Conservation (phyloP, 2,113 vertebrate species). For the Labrus mixtus region DNA sequence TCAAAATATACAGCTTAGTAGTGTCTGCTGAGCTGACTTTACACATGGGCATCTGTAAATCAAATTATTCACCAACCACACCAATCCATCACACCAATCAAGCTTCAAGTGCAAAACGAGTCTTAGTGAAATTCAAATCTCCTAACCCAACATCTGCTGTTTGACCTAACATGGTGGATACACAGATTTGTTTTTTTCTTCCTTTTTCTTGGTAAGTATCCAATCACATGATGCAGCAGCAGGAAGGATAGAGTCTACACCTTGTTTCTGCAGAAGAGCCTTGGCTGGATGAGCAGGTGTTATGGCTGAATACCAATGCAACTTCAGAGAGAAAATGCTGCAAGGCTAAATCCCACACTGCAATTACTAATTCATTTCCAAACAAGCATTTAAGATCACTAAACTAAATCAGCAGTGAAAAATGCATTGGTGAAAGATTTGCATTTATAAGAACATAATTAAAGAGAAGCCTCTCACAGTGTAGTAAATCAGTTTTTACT, state of each 20-base stretch:
- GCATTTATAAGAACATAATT: conserved; percentile 33
- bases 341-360: conserved; percentile 45
- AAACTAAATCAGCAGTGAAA: conserved; percentile 34
- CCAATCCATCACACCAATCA: conserved; percentile 41
- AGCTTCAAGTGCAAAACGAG: conserved; percentile 35
- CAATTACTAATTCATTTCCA: conserved; percentile 48
- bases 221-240: conserved; percentile 11
- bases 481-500: conserved; percentile 40
- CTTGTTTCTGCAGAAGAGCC: conserved; percentile 42
- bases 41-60: conserved; percentile 44
- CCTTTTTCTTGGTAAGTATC: conserved; percentile 20
- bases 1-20: neutral
- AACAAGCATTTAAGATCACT: conserved; percentile 49
- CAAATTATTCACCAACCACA: conserved; percentile 49
- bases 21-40: neutral
- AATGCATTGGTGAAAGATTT: conserved; percentile 22
- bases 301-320: conserved; percentile 58
- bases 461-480: conserved; percentile 17
- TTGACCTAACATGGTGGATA: conserved; percentile 36
- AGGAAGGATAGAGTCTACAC: conserved; percentile 31
- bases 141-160: conserved; percentile 42
- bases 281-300: conserved; percentile 62
- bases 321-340: conserved; percentile 35
- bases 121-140: conserved; percentile 51
- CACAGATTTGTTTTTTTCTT: conserved; percentile 12